phyloP scores from a whole-genome alignment of 2,888 invertebrate genomes.

The Diplolepis rosae region DNA sequence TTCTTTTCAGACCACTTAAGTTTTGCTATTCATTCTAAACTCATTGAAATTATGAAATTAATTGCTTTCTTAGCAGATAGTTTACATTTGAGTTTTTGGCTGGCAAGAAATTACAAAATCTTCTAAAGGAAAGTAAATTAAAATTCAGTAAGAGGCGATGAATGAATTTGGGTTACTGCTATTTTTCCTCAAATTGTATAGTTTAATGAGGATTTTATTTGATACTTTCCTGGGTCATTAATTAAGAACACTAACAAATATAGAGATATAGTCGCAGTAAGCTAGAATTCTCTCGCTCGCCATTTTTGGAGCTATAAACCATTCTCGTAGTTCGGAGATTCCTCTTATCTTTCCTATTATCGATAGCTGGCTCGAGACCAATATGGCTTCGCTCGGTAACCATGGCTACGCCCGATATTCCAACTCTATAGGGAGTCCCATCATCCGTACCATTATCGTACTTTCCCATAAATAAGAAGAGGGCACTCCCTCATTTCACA shows the following conservation, averaged over 20 bases:
- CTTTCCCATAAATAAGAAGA: conserved; percentile 67
- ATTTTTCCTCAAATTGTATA: not conserved
- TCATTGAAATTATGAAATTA: no score
- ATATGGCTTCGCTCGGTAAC: conserved; percentile 63
- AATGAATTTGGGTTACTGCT: no score
- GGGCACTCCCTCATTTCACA: conserved; percentile 51
- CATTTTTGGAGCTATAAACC: conserved; percentile 62
- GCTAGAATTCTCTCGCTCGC: conserved; percentile 45
- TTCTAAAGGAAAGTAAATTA: no score
- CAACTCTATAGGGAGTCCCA: conserved; percentile 60
- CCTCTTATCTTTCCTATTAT: conserved; percentile 73
- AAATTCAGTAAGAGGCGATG: no score
- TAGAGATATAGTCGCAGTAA: conserved; percentile 1
- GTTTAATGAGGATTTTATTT: not conserved
- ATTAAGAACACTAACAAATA: conserved; percentile 12
- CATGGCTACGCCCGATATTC: conserved; percentile 59
- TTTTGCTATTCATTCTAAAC: no score
- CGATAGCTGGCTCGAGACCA: conserved; percentile 71
- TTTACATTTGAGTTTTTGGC: no score
- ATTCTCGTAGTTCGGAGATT: conserved; percentile 40
- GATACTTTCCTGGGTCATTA: not conserved
- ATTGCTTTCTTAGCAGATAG: no score
- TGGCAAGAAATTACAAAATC: no score
- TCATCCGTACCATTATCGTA: conserved; percentile 70
- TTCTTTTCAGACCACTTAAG: no score